phyloP scores from a whole-genome alignment of 2,797 vertebrate species.

The Falco naumanni region DNA sequence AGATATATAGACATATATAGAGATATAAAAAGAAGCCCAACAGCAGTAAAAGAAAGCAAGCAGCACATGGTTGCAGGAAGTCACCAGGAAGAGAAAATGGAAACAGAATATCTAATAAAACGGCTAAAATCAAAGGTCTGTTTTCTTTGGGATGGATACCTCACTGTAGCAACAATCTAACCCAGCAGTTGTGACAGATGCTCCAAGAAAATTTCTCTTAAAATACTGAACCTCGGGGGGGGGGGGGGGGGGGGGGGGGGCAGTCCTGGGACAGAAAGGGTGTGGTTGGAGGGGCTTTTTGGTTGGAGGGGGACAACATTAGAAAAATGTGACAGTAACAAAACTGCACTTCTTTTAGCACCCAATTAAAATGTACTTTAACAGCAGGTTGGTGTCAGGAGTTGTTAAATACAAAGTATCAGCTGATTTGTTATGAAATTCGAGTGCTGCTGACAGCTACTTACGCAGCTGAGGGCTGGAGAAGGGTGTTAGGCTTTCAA shows the following conservation, averaged over 20 bases:
- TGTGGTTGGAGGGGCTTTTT: neutral
- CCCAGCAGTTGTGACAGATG: neutral
- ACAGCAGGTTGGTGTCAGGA: neutral
- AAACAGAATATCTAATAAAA: fast-evolving
- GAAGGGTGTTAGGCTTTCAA: neutral
- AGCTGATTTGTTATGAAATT: neutral
- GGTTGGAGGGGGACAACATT: neutral
- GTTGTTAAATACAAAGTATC: neutral
- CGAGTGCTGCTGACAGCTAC: neutral
- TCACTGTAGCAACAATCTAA: fast-evolving
- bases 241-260: fast-evolving
- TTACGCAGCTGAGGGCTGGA: neutral
- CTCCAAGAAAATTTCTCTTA: neutral
- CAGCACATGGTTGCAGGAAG: fast-evolving
- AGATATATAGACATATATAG: too few species aligned
- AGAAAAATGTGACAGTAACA: neutral
- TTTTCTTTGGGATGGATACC: neutral
- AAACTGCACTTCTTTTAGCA: neutral
- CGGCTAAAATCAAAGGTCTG: neutral
- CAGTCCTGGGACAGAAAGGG: neutral
- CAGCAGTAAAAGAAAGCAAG: neutral
- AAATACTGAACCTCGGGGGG: neutral
- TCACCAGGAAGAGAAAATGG: neutral
- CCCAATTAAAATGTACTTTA: neutral
- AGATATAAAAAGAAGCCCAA: neutral